Evolutionary conservation across 2,888 invertebrate genomes (phyloP).

Genomic region (Pecten maximus): DNA sequence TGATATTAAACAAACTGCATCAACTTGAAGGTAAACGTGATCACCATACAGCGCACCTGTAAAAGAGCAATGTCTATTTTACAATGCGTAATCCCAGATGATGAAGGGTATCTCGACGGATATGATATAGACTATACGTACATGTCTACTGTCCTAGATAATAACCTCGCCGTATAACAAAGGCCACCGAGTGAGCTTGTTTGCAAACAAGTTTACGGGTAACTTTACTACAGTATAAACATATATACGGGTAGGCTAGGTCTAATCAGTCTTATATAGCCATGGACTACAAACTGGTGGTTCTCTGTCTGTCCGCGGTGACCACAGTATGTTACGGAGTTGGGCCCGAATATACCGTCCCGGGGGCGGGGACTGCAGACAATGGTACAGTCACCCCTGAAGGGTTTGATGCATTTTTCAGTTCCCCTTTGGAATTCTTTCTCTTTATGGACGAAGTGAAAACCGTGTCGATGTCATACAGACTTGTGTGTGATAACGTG

Average conservation of each 20-base stretch:
- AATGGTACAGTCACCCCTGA: background rate
- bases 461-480: background rate
- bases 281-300: background rate
- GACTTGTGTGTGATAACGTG: background rate
- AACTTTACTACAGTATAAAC: background rate
- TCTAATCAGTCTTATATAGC: background rate
- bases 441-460: conserved; percentile 16
- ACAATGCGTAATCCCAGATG: background rate
- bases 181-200: background rate
- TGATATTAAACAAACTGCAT: too few species aligned
- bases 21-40: too few species aligned
- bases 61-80: too few species aligned
- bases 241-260: background rate
- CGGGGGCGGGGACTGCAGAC: background rate
- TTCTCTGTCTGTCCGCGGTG: background rate
- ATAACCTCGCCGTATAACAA: background rate
- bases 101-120: background rate
- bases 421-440: background rate
- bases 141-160: background rate
- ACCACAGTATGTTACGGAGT: background rate
- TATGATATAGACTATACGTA: background rate
- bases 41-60: too few species aligned
- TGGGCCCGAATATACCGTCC: background rate
- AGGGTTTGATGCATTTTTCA: background rate
- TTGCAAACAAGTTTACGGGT: conserved; percentile 11